phyloP scores from a whole-genome alignment of 2,797 vertebrate genomes.

The Myripristis murdjan region DNA sequence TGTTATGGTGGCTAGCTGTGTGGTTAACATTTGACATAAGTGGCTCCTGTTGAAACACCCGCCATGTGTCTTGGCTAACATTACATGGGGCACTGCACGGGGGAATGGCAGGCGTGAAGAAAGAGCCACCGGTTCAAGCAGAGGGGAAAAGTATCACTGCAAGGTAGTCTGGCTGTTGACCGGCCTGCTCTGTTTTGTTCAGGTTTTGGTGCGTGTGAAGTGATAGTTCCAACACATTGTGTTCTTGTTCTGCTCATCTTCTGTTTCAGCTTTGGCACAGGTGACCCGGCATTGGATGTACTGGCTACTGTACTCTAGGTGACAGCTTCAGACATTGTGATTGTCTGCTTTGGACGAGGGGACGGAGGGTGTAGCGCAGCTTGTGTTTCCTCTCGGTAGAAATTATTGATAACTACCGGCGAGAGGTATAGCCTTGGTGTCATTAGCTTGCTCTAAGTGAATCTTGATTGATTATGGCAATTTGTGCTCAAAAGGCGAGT shows the following conservation, averaged over 20 bases:
- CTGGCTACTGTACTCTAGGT: constrained; percentile 74
- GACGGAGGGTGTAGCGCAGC: constrained; percentile 70
- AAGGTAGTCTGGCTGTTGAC: constrained; percentile 63
- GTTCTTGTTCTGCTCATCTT: constrained; percentile 80
- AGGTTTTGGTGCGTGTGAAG: constrained; percentile 77
- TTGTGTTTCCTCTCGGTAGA: constrained; percentile 75
- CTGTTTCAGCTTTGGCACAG: constrained; percentile 78
- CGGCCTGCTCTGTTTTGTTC: constrained; percentile 64
- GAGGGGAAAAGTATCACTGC: constrained; percentile 82
- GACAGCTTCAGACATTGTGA: constrained; percentile 83
- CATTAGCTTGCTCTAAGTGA: constrained; percentile 47
- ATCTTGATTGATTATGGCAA: constrained; percentile 45
- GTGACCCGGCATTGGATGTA: constrained; percentile 75
- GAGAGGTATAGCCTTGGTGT: constrained; percentile 67
- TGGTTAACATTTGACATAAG: constrained; percentile 53
- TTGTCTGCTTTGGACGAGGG: constrained; percentile 76
- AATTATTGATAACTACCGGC: constrained; percentile 78
- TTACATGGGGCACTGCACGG: constrained; percentile 52
- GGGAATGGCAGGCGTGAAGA: constrained; percentile 73
- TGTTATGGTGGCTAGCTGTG: constrained; percentile 25
- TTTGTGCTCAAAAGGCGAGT: constrained; percentile 21
- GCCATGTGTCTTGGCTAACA: constrained; percentile 53
- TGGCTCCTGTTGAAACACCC: constrained; percentile 49
- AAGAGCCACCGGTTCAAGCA: constrained; percentile 75
- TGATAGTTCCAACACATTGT: constrained; percentile 84